Base-by-base conservation (phyloP, 2,888 invertebrate species). In the Stenolophus ochropezus region DNA sequence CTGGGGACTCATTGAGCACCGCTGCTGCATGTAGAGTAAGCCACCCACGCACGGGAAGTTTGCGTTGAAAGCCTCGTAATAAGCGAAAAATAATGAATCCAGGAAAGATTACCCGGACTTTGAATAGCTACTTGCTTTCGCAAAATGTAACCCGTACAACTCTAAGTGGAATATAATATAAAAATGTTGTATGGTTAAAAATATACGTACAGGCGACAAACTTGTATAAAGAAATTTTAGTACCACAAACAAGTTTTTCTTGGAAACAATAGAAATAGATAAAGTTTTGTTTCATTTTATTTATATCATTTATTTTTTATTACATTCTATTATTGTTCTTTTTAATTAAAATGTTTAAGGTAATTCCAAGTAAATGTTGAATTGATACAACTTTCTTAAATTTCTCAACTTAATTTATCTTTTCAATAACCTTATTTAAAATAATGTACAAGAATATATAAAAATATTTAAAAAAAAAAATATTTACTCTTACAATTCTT, bases 81-180 rank as follows among this genome's bases (percentile, higher is more conserved):
- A 56, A 56, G 56, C 56, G 21, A 20, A 56, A 56, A 56, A 56
- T 56, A 56, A 56, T 56, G 20, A 8, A 18, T 18, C 56, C 21
- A 56, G 33, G 33, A 33, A 33, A 33, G 33, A 33, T 33, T 33
- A 33, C 33, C 1, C 33, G 33, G 20, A 56, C 8, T 18, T 56
- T 56, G 21, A 8, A 56, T 56, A 51, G 8, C 21, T 56, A 56
- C 56, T 8, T 20, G 8, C 18, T 8, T 56, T 56, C 11, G 21
- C 18, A 20, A 20, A 56, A 21, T 20, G 21, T 56, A 20, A 8
- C 56, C 6, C 4, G 56, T 20, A 56, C 20, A 49, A 21, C 21
- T 56, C 20, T 4, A 56, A 56, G 20, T 56, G 1, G 16, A 20
- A 53, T 18, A 18, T 18, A 56, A 56, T 56, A 33, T 56, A 21